Evolutionary conservation across 2,888 invertebrate species (phyloP).

Genomic region (Sussaba pulchella): DNA sequence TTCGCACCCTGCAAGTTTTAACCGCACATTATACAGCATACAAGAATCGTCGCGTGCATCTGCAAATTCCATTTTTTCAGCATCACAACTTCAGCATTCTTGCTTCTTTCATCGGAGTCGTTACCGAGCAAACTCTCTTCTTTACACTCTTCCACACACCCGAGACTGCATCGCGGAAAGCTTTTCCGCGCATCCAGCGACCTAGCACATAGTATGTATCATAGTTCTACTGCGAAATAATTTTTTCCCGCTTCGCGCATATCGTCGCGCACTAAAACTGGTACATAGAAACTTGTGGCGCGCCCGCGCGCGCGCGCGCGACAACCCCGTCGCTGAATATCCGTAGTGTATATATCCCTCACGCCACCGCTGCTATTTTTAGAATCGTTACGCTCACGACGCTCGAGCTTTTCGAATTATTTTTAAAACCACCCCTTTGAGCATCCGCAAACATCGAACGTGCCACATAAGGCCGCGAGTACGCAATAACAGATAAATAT

Average conservation of each 20-base stretch:
- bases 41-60: neutral
- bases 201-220: neutral
- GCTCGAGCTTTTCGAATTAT: slow-evolving; percentile 19
- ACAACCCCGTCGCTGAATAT: slow-evolving; percentile 16
- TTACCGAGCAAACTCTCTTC: slow-evolving; percentile 45
- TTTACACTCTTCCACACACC: slow-evolving; percentile 27
- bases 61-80: slow-evolving; percentile 10
- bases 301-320: neutral
- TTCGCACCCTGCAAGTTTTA: slow-evolving; percentile 18
- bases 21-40: neutral
- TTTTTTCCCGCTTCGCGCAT: slow-evolving; percentile 20
- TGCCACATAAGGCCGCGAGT: neutral
- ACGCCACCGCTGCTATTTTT: slow-evolving; percentile 18
- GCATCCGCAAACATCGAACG: slow-evolving; percentile 20
- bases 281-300: slow-evolving; percentile 7
- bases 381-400: slow-evolving; percentile 28
- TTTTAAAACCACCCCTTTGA: slow-evolving; percentile 24
- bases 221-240: slow-evolving; percentile 1
- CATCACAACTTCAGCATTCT: slow-evolving; percentile 28
- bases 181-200: slow-evolving; percentile 26
- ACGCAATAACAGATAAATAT: slow-evolving; percentile 12
- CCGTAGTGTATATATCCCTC: slow-evolving; percentile 1
- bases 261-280: slow-evolving; percentile 31
- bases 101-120: slow-evolving; percentile 35
- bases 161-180: neutral